Evolutionary conservation across 2,797 vertebrate species (phyloP).

Genomic region (Sciurus vulgaris): DNA sequence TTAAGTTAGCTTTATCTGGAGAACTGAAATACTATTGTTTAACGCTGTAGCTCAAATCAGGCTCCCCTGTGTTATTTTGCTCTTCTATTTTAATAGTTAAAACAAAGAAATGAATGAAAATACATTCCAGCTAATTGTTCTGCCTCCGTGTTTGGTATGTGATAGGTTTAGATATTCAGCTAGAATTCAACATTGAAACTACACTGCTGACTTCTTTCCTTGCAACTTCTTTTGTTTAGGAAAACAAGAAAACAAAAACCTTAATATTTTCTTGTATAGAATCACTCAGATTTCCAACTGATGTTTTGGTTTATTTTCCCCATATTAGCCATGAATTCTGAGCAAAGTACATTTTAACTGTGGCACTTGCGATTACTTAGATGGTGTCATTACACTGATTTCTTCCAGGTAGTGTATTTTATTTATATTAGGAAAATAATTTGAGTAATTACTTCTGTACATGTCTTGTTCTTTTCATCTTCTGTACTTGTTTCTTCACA

Average conservation of each 20-base stretch:
- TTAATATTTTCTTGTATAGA: conserved; percentile 20
- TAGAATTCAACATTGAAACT: conserved; percentile 1
- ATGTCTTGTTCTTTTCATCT: neutral
- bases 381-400: conserved; percentile 28
- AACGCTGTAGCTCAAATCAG: neutral
- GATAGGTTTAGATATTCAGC: neutral
- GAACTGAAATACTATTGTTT: neutral
- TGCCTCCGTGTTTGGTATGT: neutral
- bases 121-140: neutral
- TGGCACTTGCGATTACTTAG: neutral
- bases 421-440: conserved; percentile 33
- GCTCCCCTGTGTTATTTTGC: neutral
- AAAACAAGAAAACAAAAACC: conserved; percentile 1
- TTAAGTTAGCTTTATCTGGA: neutral
- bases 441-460: neutral
- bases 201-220: neutral
- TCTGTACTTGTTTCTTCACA: neutral
- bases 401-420: conserved; percentile 57
- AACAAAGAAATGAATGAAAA: neutral
- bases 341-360: conserved; percentile 43
- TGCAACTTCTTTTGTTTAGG: conserved; percentile 55
- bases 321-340: conserved; percentile 32
- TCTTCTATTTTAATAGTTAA: neutral
- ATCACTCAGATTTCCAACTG: conserved; percentile 48
- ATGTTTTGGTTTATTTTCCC: conserved; percentile 16